These are phyloP conservation scores for Argynnis bischoffii DNA, from an alignment of 2,888 invertebrate species.

Conservation along the genomic window DNA sequence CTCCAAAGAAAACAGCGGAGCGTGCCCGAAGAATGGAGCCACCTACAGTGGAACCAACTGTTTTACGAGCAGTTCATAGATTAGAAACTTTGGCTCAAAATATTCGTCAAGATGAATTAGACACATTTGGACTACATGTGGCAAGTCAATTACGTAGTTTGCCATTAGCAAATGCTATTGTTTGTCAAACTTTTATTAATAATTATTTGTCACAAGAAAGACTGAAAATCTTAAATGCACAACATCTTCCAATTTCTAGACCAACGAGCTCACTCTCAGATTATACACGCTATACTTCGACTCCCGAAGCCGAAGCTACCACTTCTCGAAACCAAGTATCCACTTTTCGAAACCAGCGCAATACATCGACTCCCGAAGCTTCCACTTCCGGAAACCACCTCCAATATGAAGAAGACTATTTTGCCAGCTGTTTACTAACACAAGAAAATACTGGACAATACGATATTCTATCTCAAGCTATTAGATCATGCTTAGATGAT, in stretches of 20 bases:
- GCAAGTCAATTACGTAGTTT: conserved; percentile 48
- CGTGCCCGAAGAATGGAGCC: conserved; percentile 40
- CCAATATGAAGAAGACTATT: conserved; percentile 53
- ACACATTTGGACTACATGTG: conserved; percentile 46
- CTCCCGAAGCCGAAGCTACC: conserved; percentile 42
- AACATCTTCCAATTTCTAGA: conserved; percentile 42
- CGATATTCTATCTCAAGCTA: conserved; percentile 51
- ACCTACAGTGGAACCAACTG: conserved; percentile 44
- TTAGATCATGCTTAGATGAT: conserved; percentile 37
- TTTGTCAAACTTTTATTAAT: conserved; percentile 48
- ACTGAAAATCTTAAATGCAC: conserved; percentile 43
- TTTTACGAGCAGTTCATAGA: conserved; percentile 41
- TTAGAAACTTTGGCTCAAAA: conserved; percentile 35
- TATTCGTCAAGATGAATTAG: conserved; percentile 45
- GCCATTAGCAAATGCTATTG: conserved; percentile 42
- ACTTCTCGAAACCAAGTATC: conserved; percentile 46
- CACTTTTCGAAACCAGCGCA: conserved; percentile 43
- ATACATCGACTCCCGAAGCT: conserved; percentile 38
- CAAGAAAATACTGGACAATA: conserved; percentile 52
- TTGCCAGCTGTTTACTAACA: conserved; percentile 40
- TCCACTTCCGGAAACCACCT: conserved; percentile 48
- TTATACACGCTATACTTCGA: conserved; percentile 35
- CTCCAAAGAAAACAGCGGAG: conserved; percentile 44
- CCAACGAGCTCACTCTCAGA: conserved; percentile 40
- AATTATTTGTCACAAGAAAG: conserved; percentile 44